Conservation (phyloP, 2,888 invertebrate genomes). For the Stramonita haemastoma region DNA sequence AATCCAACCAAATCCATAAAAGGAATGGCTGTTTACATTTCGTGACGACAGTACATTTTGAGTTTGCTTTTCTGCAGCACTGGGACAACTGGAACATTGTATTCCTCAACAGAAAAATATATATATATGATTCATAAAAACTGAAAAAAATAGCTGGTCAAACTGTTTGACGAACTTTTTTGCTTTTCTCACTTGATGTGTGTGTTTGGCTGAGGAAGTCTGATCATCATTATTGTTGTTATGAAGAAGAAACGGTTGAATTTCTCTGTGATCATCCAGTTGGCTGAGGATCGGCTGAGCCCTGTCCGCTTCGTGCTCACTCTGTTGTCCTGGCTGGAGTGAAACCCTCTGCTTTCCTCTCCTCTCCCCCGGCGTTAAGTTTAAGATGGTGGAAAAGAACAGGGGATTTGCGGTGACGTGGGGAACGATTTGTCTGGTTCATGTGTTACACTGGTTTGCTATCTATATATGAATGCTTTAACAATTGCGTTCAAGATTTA, state of each 20-base stretch:
- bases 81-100: background rate
- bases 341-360: too few species aligned
- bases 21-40: background rate
- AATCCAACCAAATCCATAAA: too few species aligned
- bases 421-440: background rate
- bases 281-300: background rate
- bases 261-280: constrained; percentile 18
- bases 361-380: too few species aligned
- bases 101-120: background rate
- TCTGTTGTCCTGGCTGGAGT: background rate
- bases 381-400: background rate
- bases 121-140: background rate
- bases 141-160: background rate
- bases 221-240: background rate
- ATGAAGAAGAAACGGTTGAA: background rate
- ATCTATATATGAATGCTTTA: background rate
- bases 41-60: background rate
- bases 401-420: background rate
- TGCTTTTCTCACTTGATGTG: background rate
- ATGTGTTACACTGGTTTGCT: background rate
- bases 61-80: background rate
- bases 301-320: background rate
- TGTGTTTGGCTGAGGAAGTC: background rate
- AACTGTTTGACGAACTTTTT: background rate
- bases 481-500: background rate